A percentile compares a stretch with the other conserved stretches of the same genome.
Conservation (phyloP, 2,113 vertebrate species). For the Sphyrna mokarran region DNA sequence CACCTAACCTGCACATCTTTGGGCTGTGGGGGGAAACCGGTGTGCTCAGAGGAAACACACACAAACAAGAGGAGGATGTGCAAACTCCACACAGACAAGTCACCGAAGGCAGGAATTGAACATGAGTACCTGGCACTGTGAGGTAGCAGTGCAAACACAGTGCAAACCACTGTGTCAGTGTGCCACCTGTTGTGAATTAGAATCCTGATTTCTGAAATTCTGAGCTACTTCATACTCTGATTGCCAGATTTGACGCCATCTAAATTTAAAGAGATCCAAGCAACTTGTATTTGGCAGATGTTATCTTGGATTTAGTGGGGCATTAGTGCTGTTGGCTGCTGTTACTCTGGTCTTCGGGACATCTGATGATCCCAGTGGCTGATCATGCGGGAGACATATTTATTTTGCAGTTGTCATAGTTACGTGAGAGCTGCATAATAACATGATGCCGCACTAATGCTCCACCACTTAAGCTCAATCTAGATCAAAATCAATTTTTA, state of each 20-base stretch:
- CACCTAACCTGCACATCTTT: too few species aligned
- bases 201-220: neutral
- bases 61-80: too few species aligned
- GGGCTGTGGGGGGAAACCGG: too few species aligned
- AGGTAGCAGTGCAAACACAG: too few species aligned
- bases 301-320: neutral
- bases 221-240: neutral
- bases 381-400: neutral
- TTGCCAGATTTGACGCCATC: neutral
- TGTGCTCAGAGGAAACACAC: too few species aligned
- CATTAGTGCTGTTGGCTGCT: neutral
- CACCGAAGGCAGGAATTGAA: too few species aligned
- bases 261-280: neutral
- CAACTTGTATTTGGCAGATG: neutral
- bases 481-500: neutral
- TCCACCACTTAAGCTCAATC: neutral
- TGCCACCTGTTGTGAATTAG: too few species aligned
- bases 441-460: neutral
- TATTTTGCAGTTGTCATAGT: neutral
- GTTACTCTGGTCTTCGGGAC: neutral
- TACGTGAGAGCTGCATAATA: neutral
- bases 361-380: neutral
- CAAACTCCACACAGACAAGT: too few species aligned
- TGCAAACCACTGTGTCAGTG: too few species aligned
- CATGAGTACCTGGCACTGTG: too few species aligned